Base-by-base conservation (phyloP, 1,140 invertebrate species). In the Pachyrhynchus sulphureomaculatus region DNA sequence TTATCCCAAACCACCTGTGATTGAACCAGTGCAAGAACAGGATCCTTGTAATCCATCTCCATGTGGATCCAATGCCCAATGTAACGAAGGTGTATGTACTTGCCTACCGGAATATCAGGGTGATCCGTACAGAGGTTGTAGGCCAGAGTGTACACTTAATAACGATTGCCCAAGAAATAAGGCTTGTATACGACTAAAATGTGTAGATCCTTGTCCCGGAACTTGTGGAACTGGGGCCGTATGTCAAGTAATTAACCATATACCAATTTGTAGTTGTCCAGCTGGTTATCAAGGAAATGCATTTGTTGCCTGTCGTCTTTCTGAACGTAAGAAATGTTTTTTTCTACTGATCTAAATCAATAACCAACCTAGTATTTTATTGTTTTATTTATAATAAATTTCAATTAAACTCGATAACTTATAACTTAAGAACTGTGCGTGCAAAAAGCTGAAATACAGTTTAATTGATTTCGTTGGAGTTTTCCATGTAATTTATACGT, bases 41-140 rank as follows among this genome's bases (percentile, higher is more conserved):
- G 70, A 75, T 58, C 84, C 85, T 5, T 91, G 89, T 70, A 78
- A 82, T 53, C 88, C 89, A 4, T 88, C 87, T 59, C 89, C 89
- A 0, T 91, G 89, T 69, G 89, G 89, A 36, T 82, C 87, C 2
- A 88, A 90, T 69, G 88, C 89, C 5, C 82, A 88, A 68, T 92
- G 89, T 62, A 82, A 84, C 18, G 85, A 88, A 66, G 88, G 88
- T 4, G 84, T 87, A 10, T 91, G 89, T 71, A 82, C 83, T 32
- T 91, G 89, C 71, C 75, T 86, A 39, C 79, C 84, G 1, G 87
- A 90, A 63, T 89, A 88, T 67, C 84, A 89, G 60, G 89, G 89
- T 39, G 88, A 91, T 74, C 88, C 89, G 8, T 91, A 92, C 65
- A 82, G 78, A 65, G 80, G 71, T 60, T 92, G 89, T 75, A 82